Base-by-base conservation (phyloP, 2,888 invertebrate species). In the Argyra leucocephala region DNA sequence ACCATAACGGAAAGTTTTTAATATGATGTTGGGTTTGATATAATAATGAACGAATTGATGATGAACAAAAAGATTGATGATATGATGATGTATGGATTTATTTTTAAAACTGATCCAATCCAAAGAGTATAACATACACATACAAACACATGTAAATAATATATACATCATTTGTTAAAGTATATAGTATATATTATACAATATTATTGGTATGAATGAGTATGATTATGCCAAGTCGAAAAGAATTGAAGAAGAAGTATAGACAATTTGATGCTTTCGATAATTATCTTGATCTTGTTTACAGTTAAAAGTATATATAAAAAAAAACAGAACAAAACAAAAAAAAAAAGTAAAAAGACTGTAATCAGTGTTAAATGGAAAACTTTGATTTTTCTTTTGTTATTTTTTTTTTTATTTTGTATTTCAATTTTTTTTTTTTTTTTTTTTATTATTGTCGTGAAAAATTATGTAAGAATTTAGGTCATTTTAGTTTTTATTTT, bases 221-320 rank as follows among this genome's bases (percentile, higher is more conserved):
- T 6, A 37, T 10, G 37, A 48, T 1, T 12, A n/a, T 5, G 48
- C 12, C 1, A 48, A 18, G 48, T 12, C 1, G 48, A 48, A 12
- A n/a, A 48, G 48, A 18, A 18, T 18, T 18, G 15, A 48, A 18
- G 10, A 18, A n/a, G 48, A 12, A 48, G n/a, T n/a, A n/a, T n/a
- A 48, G n/a, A 48, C 48, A 48, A 48, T 48, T 48, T 48, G 48
- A 48, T 48, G 48, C 48, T 18, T 48, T 48, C 48, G 48, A 48
- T 48, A 48, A 48, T 48, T 48, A 48, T 48, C 48, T 48, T 48
- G 48, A 48, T 48, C 48, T 48, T 48, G 48, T 48, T 48, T 48
- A 48, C 48, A 48, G 48, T 48, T 48, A 48, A n/a, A 18, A 5
- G 48, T 48, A 18, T 18, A 48, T 18, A 48, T 12, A 2, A 48